phyloP scores from a whole-genome alignment of 2,797 vertebrate species.

The Harpagifer antarcticus region DNA sequence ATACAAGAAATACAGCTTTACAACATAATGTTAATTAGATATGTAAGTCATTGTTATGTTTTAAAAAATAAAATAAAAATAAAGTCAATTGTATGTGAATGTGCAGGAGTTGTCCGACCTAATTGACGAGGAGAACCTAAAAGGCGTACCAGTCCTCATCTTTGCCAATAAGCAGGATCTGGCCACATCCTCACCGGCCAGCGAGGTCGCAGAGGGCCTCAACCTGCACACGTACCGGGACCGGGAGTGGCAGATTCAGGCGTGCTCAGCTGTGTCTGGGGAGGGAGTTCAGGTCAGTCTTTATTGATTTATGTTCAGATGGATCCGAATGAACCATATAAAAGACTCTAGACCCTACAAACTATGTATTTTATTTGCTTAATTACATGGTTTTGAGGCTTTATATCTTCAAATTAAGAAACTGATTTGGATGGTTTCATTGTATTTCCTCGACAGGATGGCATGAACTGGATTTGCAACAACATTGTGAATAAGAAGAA shows the following conservation, averaged over 20 bases:
- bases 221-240: conserved; percentile 91
- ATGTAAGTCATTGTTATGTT: no score
- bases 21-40: no score
- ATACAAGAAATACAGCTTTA: no score
- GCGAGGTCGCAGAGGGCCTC: conserved; percentile 90
- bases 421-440: conserved; percentile 9
- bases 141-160: conserved; percentile 88
- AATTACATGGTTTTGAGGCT: neutral
- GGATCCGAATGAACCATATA: neutral
- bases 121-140: conserved; percentile 88
- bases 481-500: conserved; percentile 88
- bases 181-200: conserved; percentile 87
- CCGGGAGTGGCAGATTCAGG: conserved; percentile 93
- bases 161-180: conserved; percentile 95
- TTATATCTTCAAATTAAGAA: neutral
- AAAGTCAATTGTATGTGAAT: neutral
- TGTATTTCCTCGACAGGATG: conserved; percentile 77
- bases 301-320: neutral
- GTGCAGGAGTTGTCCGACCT: conserved; percentile 90
- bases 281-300: conserved; percentile 91
- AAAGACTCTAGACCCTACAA: neutral
- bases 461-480: conserved; percentile 91
- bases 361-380: neutral
- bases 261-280: conserved; percentile 91
- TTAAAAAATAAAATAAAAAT: no score